phyloP scores from a whole-genome alignment of 1,140 invertebrate species.

The Saccostrea cuccullata region DNA sequence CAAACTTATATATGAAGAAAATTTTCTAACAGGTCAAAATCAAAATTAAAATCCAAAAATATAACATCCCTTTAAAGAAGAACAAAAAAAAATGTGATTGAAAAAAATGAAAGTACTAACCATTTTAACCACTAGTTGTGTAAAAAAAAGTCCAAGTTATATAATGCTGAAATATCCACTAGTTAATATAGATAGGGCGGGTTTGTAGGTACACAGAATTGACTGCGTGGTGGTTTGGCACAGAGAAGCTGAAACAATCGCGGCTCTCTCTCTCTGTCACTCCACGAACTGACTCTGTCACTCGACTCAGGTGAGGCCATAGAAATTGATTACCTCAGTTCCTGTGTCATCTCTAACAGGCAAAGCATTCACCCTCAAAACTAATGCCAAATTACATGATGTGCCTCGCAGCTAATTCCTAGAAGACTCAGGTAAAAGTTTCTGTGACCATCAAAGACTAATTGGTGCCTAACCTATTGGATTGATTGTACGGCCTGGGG shows the following conservation, averaged over 20 bases:
- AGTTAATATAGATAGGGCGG: neutral
- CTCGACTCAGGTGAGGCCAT: conserved; percentile 15
- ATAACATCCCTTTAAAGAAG: no score
- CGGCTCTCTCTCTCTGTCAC: neutral
- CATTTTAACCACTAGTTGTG: neutral
- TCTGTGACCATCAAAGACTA: conserved; percentile 34
- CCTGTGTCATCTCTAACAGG: conserved; percentile 26
- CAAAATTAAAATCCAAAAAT: neutral
- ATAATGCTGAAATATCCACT: neutral
- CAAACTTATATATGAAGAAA: neutral
- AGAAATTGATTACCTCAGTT: conserved; percentile 28
- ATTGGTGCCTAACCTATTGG: conserved; percentile 34
- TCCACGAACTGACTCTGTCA: conserved; percentile 21
- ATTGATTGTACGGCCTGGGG: conserved; percentile 5
- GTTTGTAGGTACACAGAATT: neutral
- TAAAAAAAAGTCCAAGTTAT: conserved; percentile 1
- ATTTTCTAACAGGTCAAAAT: neutral
- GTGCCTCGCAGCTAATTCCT: conserved; percentile 26
- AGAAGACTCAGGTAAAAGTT: conserved; percentile 32
- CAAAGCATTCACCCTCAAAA: conserved; percentile 32
- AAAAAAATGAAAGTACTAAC: neutral
- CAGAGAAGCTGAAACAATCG: conserved; percentile 13
- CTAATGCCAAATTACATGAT: conserved; percentile 35
- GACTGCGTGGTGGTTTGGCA: neutral
- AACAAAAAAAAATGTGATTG: neutral